A percentile compares a stretch with the other conserved stretches of the same genome.
phyloP scores from a whole-genome alignment of 1,140 invertebrate species.

The Galleria mellonella region DNA sequence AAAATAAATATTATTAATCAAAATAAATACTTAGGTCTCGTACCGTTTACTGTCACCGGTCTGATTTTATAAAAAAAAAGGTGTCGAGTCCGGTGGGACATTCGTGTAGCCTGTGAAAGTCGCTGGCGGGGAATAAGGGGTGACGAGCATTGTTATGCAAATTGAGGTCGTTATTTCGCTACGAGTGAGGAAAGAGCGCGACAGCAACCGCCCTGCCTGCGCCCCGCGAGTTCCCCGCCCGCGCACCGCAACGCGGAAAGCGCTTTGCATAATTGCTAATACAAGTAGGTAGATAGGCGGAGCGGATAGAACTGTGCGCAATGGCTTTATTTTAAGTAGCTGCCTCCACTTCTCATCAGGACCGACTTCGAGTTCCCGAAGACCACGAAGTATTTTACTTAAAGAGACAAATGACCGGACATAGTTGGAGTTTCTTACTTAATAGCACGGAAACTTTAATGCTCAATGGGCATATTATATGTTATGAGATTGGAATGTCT shows the following conservation, averaged over 20 bases:
- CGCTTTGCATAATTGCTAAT: constrained; percentile 71
- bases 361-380: neutral
- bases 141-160: constrained; percentile 74
- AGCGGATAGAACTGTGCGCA: constrained; percentile 7
- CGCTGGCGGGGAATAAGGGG: constrained; percentile 66
- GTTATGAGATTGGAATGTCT: too few relatives aligned
- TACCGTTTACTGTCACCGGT: constrained; percentile 36
- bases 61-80: constrained; percentile 58
- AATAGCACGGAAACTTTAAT: neutral
- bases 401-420: neutral
- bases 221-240: constrained; percentile 41
- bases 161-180: constrained; percentile 73
- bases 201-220: constrained; percentile 53
- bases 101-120: constrained; percentile 60
- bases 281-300: constrained; percentile 34
- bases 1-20: neutral
- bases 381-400: neutral
- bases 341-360: neutral
- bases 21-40: constrained; percentile 1
- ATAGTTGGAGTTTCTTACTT: neutral
- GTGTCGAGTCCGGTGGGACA: constrained; percentile 59
- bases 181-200: constrained; percentile 71
- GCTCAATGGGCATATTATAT: neutral
- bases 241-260: constrained; percentile 54
- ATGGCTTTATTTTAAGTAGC: constrained; percentile 4